Base-by-base conservation (phyloP, 2,797 vertebrate species). In the Aplochiton taeniatus region DNA sequence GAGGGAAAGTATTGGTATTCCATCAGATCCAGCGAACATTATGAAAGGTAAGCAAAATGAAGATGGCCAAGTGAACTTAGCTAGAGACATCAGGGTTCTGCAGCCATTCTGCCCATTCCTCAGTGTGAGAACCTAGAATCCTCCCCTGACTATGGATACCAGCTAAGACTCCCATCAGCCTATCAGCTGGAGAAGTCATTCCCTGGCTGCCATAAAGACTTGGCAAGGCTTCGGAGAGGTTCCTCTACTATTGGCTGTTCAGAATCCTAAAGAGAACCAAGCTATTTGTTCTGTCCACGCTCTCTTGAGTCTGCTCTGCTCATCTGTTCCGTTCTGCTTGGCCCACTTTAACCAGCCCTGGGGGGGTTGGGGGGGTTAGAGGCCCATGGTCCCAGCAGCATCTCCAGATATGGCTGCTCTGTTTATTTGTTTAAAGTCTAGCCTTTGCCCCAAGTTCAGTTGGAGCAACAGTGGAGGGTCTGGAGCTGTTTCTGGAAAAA, bases 121-220 rank as follows among this genome's bases (percentile, higher is more conserved):
- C 6, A 31, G 31, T 31, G 31, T 31, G 31, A n/a, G n/a, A n/a
- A n/a, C n/a, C n/a, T 31, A 31, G 2, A n/a, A 3, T 31, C 18
- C 67, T 43, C 66, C 48, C 55, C 46, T 42, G 14, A n/a, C 10
- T 69, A n/a, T 76, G 46, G 42, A 54, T 63, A 17, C 72, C 19
- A 20, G 73, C 53, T 61, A 11, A 69, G 74, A 64, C 73, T 83
- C 69, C 77, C 76, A 74, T 81, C 59, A 67, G 81, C 72, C 65
- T 69, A 46, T 63, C 68, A 58, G 31, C 80, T 84, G 82, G 66
- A 70, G 68, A 84, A 87, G 72, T 80, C 56, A 76, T 88, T 89
- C 78, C 65, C 66, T 65, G 54, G 44, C 53, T 19, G 18, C 66
- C 41, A 45, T 75, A 61, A 69, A 77, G 61, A 66, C 31, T 52